A percentile compares a stretch with the other conserved stretches of the same genome.
Conservation (phyloP, 2,797 vertebrate species). For the Mormyrops boulengeri region DNA sequence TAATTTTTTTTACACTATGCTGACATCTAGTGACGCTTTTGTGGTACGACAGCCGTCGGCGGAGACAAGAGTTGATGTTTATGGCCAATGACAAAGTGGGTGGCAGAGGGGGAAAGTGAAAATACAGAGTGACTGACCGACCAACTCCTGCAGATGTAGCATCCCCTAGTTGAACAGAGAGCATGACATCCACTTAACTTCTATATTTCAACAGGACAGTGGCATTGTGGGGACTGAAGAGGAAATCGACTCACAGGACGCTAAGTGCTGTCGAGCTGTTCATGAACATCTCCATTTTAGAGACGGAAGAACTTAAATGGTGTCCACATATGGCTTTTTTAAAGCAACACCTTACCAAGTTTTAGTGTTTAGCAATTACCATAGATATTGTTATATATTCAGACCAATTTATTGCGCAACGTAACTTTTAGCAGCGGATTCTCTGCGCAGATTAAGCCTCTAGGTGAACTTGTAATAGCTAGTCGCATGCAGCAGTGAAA, state of each 20-base stretch:
- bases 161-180: constrained; percentile 15
- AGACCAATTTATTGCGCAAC: constrained; percentile 4
- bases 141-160: constrained; percentile 20
- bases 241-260: neutral
- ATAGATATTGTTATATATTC: neutral
- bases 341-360: constrained; percentile 12
- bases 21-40: constrained; percentile 63
- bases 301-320: constrained; percentile 18
- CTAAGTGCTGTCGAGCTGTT: neutral
- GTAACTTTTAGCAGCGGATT: constrained; percentile 1
- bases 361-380: constrained; percentile 2
- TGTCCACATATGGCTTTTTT: constrained; percentile 21
- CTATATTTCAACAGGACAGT: neutral
- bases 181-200: neutral
- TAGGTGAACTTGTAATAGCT: neutral
- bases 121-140: constrained; percentile 31
- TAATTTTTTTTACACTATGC: constrained; percentile 46
- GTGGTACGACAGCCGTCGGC: constrained; percentile 36
- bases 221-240: neutral
- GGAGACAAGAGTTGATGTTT: constrained; percentile 38
- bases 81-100: constrained; percentile 38
- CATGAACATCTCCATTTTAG: neutral
- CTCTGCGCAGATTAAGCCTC: neutral
- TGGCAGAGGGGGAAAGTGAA: constrained; percentile 39
- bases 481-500: constrained; percentile 10